These are phyloP conservation scores for Gobio gobio DNA, from an alignment of 2,113 vertebrate species.

Conservation along the genomic window DNA sequence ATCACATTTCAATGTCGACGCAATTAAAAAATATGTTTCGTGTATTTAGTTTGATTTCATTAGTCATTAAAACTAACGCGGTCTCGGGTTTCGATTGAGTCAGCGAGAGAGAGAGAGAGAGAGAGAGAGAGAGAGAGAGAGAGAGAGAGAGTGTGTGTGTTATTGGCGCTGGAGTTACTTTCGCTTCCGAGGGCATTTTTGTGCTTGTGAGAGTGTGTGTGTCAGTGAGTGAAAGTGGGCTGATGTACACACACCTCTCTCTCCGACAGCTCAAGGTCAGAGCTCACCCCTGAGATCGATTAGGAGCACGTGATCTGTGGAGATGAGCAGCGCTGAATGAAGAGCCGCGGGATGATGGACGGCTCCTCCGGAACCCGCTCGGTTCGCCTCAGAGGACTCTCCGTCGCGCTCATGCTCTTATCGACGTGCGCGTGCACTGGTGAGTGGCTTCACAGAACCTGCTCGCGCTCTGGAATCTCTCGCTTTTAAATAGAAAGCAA, in stretches of 20 bases:
- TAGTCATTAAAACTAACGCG: no score
- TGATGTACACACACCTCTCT: not conserved
- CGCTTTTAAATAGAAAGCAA: not conserved
- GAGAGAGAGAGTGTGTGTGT: no score
- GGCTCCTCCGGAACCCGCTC: not conserved
- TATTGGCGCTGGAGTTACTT: not conserved
- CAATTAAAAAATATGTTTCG: no score
- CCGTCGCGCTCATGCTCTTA: not conserved
- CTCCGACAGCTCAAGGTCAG: not conserved
- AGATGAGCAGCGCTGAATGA: not conserved
- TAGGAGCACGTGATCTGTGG: no score
- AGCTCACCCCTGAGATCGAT: not conserved
- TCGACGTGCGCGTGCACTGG: not conserved
- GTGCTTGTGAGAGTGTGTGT: not conserved
- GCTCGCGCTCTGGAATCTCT: no score
- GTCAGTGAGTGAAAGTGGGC: not conserved
- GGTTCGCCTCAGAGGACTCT: not conserved
- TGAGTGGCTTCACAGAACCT: not conserved
- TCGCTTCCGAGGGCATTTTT: not conserved
- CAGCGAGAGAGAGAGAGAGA: no score
- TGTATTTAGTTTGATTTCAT: no score
- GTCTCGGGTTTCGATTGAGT: no score
- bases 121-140: no score
- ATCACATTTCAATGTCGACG: no score
- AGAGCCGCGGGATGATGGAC: not conserved